Conservation (phyloP, 1,140 invertebrate genomes). For the Lepidotrigona ventralis region DNA sequence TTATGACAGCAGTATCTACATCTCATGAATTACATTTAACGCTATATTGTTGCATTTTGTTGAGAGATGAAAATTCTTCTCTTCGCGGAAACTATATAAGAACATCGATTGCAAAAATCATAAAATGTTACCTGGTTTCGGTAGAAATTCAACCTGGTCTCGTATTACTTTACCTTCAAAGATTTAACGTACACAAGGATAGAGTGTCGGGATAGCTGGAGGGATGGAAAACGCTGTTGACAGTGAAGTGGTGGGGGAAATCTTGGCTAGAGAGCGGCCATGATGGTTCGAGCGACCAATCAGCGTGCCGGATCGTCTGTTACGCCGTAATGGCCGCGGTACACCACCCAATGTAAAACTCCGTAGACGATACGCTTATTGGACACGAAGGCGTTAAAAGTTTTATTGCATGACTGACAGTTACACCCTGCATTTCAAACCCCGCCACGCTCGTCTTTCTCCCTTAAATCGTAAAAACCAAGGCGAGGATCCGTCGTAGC, state of each 20-base stretch:
- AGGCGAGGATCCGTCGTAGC: slow-evolving; percentile 54
- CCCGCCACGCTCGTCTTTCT: slow-evolving; percentile 44
- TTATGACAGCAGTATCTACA: neutral
- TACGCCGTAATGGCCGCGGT: slow-evolving; percentile 77
- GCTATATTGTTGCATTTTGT: no score
- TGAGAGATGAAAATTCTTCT: neutral
- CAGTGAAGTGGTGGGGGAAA: slow-evolving; percentile 50
- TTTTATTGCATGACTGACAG: slow-evolving; percentile 75
- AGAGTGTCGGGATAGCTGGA: slow-evolving; percentile 31
- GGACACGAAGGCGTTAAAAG: slow-evolving; percentile 75
- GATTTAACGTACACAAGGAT: slow-evolving; percentile 48
- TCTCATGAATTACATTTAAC: neutral
- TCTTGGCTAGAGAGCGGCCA: slow-evolving; percentile 71
- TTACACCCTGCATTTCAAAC: slow-evolving; percentile 72
- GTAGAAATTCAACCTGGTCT: slow-evolving; percentile 15
- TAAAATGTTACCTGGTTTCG: slow-evolving; percentile 34
- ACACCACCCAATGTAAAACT: slow-evolving; percentile 73
- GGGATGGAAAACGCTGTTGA: slow-evolving; percentile 43
- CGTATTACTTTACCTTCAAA: slow-evolving; percentile 11
- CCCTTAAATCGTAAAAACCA: slow-evolving; percentile 71
- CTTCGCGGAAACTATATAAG: neutral
- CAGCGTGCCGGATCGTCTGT: slow-evolving; percentile 54
- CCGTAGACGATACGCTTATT: slow-evolving; percentile 73
- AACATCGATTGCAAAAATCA: slow-evolving; percentile 2
- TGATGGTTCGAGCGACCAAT: slow-evolving; percentile 74